Conservation (phyloP, 2,888 invertebrate species). For the Bembecia ichneumoniformis region DNA sequence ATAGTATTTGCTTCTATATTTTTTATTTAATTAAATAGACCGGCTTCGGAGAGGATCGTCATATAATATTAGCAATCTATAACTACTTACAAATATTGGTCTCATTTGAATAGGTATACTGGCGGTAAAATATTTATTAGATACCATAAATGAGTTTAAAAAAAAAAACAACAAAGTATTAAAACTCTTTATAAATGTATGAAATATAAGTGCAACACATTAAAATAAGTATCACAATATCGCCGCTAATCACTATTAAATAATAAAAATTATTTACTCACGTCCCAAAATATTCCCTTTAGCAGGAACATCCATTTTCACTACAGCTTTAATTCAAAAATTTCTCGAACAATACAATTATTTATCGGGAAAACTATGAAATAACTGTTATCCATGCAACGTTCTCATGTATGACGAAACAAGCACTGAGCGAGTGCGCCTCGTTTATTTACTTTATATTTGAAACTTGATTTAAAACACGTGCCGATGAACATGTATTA, state of each 20-base stretch:
- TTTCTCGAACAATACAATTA: neutral
- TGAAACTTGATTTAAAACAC: slow-evolving; percentile 8
- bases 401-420: neutral
- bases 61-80: no score
- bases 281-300: slow-evolving; percentile 73
- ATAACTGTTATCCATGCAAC: neutral
- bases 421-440: neutral
- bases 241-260: neutral
- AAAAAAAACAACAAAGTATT: no score
- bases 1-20: no score
- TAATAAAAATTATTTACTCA: slow-evolving; percentile 40
- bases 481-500: slow-evolving; percentile 15
- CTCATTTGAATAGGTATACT: no score
- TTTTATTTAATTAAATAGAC: no score
- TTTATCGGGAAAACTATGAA: neutral
- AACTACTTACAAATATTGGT: no score
- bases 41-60: no score
- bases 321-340: neutral
- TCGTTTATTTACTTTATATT: slow-evolving; percentile 7
- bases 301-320: slow-evolving; percentile 68
- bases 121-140: no score
- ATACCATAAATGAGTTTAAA: no score
- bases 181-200: no score
- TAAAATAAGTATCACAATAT: no score
- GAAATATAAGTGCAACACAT: no score